Conservation (phyloP, 2,888 invertebrate species). For the Temnothorax unifasciatus region DNA sequence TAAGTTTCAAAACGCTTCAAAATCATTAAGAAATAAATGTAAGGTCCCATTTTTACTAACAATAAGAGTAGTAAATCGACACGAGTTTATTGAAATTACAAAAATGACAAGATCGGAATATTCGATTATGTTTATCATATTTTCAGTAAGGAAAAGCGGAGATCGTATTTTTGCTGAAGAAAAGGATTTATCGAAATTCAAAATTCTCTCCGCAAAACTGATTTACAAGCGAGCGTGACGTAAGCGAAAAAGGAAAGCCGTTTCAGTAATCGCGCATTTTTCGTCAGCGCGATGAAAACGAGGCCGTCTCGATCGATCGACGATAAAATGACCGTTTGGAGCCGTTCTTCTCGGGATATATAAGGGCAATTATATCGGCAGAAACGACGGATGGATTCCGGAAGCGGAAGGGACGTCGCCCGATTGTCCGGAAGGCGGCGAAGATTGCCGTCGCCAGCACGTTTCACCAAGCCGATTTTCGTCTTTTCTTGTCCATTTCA, state of each 20-base stretch:
- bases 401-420: constrained; percentile 74
- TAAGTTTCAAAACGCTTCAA: constrained; percentile 4
- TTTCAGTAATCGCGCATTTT: constrained; percentile 17
- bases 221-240: constrained; percentile 13
- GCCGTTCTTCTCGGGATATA: constrained; percentile 61
- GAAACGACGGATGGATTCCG: constrained; percentile 69
- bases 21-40: not conserved
- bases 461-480: constrained; percentile 62
- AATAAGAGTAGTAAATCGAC: not conserved
- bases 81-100: not conserved
- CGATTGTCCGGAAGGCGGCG: constrained; percentile 76
- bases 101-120: not conserved
- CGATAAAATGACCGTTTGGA: constrained; percentile 61
- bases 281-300: constrained; percentile 29
- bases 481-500: constrained; percentile 53
- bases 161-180: not conserved
- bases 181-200: not conserved
- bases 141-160: not conserved
- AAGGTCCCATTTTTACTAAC: not conserved
- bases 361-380: constrained; percentile 69
- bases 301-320: constrained; percentile 57
- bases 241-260: not conserved
- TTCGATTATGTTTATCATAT: not conserved
- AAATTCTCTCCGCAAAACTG: constrained; percentile 6
- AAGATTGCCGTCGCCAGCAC: constrained; percentile 70